A percentile compares a stretch with the other conserved stretches of the same genome.
Conservation (phyloP, 2,113 vertebrate species). For the Piliocolobus tephrosceles region DNA sequence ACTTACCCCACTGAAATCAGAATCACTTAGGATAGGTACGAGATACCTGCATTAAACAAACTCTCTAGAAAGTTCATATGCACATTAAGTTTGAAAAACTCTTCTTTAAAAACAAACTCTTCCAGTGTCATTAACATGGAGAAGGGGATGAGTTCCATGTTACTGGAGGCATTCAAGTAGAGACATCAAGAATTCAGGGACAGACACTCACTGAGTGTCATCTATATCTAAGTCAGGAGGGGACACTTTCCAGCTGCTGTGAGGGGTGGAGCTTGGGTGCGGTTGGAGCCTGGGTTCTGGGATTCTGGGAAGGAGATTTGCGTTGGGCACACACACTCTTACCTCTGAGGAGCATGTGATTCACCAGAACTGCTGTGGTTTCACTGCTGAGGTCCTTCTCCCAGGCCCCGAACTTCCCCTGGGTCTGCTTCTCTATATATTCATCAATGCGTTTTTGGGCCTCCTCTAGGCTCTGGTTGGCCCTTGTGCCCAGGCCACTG, state of each 20-base stretch:
- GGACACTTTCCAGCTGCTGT: not conserved
- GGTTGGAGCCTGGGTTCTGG: accelerated
- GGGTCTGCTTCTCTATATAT: slow-evolving; percentile 81
- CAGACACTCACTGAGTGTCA: not conserved
- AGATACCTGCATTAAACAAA: not conserved
- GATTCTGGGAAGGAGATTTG: not conserved
- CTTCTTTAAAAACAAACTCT: not conserved
- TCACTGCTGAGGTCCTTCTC: slow-evolving; percentile 78
- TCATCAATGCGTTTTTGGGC: slow-evolving; percentile 78
- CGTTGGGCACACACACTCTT: not conserved
- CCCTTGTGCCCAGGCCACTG: slow-evolving; percentile 67
- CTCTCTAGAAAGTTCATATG: no score
- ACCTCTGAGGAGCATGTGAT: slow-evolving; percentile 87
- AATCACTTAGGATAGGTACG: not conserved
- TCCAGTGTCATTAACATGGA: not conserved
- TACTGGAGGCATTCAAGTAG: not conserved
- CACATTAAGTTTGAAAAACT: not conserved
- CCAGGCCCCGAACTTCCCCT: slow-evolving; percentile 81
- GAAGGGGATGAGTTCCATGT: not conserved
- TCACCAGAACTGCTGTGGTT: slow-evolving; percentile 83
- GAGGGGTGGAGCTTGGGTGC: accelerated
- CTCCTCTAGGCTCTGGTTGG: slow-evolving; percentile 67
- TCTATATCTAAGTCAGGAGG: not conserved
- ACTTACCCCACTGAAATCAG: not conserved
- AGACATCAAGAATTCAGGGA: not conserved